Percentiles rank a stretch among this genome's conserved stretches.
Conservation (phyloP, 2,888 invertebrate species). For the Athetis lepigone region DNA sequence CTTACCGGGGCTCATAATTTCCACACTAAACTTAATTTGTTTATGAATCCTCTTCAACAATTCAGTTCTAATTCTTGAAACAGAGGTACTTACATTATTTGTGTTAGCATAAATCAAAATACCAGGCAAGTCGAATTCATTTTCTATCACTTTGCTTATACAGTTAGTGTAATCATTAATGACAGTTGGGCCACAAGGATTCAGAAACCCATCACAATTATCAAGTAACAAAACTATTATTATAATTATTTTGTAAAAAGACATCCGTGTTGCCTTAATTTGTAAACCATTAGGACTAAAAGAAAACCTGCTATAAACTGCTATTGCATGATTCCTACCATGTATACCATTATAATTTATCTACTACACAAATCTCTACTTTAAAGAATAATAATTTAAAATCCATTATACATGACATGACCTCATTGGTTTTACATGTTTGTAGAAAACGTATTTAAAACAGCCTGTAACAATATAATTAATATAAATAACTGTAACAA, state of each 20-base stretch:
- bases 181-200: conserved; percentile 76
- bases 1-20: conserved; percentile 71
- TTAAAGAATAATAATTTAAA: conserved; percentile 32
- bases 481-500: too few relatives aligned
- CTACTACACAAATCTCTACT: conserved; percentile 72
- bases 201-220: conserved; percentile 62
- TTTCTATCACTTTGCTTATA: conserved; percentile 70
- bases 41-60: conserved; percentile 72
- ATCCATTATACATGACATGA: conserved; percentile 1
- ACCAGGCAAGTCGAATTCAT: conserved; percentile 74
- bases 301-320: conserved; percentile 14
- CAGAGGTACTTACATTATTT: conserved; percentile 69
- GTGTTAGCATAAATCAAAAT: conserved; percentile 75
- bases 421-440: background rate
- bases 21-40: conserved; percentile 68
- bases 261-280: conserved; percentile 51
- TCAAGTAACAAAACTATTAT: conserved; percentile 50
- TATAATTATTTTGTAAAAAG: conserved; percentile 45
- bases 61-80: conserved; percentile 70
- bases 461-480: too few relatives aligned
- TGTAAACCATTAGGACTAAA: conserved; percentile 33
- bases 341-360: conserved; percentile 56
- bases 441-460: background rate
- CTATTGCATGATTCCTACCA: conserved; percentile 45
- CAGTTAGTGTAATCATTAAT: conserved; percentile 75